Conservation (phyloP, 2,113 vertebrate species). For the Marmota flaviventris region DNA sequence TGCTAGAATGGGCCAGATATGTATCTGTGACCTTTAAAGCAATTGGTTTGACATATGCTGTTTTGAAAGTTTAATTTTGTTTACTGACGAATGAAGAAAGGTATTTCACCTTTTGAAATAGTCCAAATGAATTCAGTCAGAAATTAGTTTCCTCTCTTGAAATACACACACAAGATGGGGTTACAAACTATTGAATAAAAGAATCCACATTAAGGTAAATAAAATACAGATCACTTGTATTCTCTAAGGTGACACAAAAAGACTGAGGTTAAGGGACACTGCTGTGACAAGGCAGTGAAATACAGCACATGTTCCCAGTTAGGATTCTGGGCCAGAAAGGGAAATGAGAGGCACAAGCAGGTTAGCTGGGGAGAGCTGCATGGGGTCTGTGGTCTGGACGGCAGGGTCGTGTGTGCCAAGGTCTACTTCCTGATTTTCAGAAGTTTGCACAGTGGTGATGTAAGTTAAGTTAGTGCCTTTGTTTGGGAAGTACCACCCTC, state of each 20-base stretch:
- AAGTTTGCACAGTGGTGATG: not conserved
- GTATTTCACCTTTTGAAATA: not conserved
- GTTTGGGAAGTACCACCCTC: not conserved
- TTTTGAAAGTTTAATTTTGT: slow-evolving; percentile 50
- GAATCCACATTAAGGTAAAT: not conserved
- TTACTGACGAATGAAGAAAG: slow-evolving; percentile 29
- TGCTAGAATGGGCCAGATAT: slow-evolving; percentile 64
- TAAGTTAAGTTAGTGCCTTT: not conserved
- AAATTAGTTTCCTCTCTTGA: not conserved
- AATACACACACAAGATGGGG: not conserved
- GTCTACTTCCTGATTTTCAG: not conserved
- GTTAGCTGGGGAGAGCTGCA: not conserved
- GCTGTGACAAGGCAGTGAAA: not conserved
- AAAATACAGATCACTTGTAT: not conserved
- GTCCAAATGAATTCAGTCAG: not conserved
- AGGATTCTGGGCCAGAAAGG: not conserved
- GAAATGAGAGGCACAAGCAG: not conserved
- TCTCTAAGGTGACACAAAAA: not conserved
- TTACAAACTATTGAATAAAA: not conserved
- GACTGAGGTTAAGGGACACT: not conserved
- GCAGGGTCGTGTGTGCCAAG: not conserved
- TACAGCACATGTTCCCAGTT: not conserved
- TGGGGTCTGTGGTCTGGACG: not conserved
- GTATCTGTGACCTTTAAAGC: slow-evolving; percentile 61
- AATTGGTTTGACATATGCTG: slow-evolving; percentile 19